Base-by-base conservation (phyloP, 2,888 invertebrate genomes). In the Drosophila merina region DNA sequence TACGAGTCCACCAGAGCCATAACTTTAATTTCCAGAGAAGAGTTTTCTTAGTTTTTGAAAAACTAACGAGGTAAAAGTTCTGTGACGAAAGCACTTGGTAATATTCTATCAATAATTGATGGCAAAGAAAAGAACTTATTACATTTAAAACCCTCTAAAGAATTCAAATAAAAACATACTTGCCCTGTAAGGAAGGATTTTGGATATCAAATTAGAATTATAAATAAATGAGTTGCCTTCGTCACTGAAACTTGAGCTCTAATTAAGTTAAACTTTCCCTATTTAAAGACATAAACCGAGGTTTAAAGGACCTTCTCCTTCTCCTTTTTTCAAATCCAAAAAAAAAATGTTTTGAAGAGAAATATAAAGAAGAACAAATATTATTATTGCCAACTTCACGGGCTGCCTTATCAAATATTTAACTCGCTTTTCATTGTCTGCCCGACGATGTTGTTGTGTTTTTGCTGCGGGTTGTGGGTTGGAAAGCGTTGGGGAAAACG, bases 351-450 rank as follows among this genome's bases (percentile, higher is more conserved):
- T 64, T 63, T 64, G 50, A 51, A 63, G 66, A 51, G 52, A 51
- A 48, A 60, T 60, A 47, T 60, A 60, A 60, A 20, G 62, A 48
- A 47, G 48, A 59, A 60, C 40, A 52, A 58, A 59, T 71, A 42
- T 9, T 54, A 38, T 9, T 52, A 54, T 64, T 57, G 72, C 72
- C 69, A 54, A 68, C 75, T 76, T 83, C 40, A 57, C 64, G 81
- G 81, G 71, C 76, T 59, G 70, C 74, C 66, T 78, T 78, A 82
- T 82, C 62, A 82, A 82, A 84, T 81, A 82, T 82, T 82, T 84
- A 81, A 82, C 69, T 69, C 48, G 76, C 68, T 84, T 81, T 82
- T 84, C 85, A 86, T 78, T 82, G 85, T 84, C 72, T 84, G 59
- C 47, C 48, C 36, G 36, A 5, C 36, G 36, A n/a, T n/a, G 36